These are phyloP conservation scores for Parambassis ranga DNA, from an alignment of 2,797 vertebrate species.

Conservation along the genomic window DNA sequence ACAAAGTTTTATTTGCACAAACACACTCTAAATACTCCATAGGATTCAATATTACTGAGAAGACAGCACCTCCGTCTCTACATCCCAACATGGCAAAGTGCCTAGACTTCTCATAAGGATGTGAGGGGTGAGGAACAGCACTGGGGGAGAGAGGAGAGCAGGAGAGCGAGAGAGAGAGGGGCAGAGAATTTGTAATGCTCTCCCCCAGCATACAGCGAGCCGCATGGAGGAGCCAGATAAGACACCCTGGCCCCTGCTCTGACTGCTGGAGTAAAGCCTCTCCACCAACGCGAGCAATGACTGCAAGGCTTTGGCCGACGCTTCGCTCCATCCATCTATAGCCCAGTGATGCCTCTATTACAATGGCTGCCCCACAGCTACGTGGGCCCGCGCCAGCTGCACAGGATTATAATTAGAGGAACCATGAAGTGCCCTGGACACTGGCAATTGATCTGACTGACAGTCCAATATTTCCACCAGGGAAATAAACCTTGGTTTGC, in stretches of 20 bases:
- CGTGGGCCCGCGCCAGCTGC: conserved; percentile 78
- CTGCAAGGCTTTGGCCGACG: conserved; percentile 76
- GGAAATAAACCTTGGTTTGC: conserved; percentile 81
- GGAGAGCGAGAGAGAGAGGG: conserved; percentile 43
- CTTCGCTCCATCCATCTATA: conserved; percentile 79
- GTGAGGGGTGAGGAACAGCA: conserved; percentile 50
- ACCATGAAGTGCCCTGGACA: conserved; percentile 83
- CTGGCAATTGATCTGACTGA: conserved; percentile 86
- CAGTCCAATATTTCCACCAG: conserved; percentile 85
- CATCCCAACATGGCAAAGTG: conserved; percentile 63
- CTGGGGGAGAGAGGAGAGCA: conserved; percentile 38
- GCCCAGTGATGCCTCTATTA: conserved; percentile 86
- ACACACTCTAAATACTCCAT: conserved; percentile 16
- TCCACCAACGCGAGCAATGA: conserved; percentile 72
- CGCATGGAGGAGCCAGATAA: conserved; percentile 82
- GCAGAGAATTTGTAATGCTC: conserved; percentile 78
- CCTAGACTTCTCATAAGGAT: conserved; percentile 69
- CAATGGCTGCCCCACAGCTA: conserved; percentile 84
- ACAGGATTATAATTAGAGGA: conserved; percentile 85
- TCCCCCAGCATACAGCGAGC: conserved; percentile 69
- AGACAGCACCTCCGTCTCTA: conserved; percentile 56
- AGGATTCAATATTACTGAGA: conserved; percentile 37
- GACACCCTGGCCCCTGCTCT: conserved; percentile 77
- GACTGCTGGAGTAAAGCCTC: conserved; percentile 80
- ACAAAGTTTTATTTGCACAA: conserved; percentile 26